Evolutionary conservation across 1,140 invertebrate genomes (phyloP).

Genomic region (Augochlora pura): DNA sequence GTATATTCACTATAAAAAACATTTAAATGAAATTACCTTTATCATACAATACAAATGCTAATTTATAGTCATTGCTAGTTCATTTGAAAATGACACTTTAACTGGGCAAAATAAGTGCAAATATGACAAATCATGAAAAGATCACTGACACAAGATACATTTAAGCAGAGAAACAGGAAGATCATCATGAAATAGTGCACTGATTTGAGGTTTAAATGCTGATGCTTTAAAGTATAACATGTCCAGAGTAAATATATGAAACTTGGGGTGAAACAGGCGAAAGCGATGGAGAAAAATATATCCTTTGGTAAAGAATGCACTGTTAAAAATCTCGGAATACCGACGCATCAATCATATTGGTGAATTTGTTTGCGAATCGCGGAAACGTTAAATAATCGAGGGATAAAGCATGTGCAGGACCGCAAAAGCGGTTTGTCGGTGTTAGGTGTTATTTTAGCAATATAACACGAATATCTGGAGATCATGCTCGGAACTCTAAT

Average conservation of each 20-base stretch:
- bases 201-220: not conserved
- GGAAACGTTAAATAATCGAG: not conserved
- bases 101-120: not conserved
- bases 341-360: not conserved
- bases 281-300: not conserved
- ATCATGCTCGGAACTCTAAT: constrained; percentile 70
- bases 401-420: not conserved
- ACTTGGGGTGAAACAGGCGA: not conserved
- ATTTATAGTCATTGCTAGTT: not conserved
- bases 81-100: not conserved
- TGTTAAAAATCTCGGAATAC: constrained; percentile 18
- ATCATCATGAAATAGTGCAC: no score
- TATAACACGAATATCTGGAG: constrained; percentile 62
- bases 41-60: not conserved
- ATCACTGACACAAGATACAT: not conserved
- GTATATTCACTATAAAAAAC: not conserved
- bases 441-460: constrained; percentile 29
- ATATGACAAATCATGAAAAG: not conserved
- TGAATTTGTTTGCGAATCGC: not conserved
- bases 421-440: constrained; percentile 39
- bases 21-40: not conserved
- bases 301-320: constrained; percentile 6
- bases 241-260: not conserved
- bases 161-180: not conserved
- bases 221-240: not conserved